Evolutionary conservation across 1,140 invertebrate species (phyloP).

Genomic region (Acarapis woodi): DNA sequence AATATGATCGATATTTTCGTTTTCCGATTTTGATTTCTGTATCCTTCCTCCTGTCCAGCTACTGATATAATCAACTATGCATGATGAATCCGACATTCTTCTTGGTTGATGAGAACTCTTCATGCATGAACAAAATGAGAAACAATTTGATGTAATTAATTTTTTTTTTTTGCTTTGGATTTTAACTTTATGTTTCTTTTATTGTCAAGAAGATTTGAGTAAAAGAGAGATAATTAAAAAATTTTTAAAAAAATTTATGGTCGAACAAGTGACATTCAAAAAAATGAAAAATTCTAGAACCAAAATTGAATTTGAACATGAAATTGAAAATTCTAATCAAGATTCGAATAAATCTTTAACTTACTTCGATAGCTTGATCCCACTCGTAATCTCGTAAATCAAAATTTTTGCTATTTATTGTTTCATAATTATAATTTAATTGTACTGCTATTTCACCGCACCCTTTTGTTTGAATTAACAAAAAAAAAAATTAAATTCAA

Average conservation of each 20-base stretch:
- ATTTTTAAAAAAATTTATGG: neutral
- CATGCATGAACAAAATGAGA: neutral
- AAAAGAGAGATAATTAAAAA: conserved; percentile 1
- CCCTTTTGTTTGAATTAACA: neutral
- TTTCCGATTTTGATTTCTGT: conserved; percentile 55
- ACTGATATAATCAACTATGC: conserved; percentile 60
- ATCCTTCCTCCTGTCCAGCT: conserved; percentile 23
- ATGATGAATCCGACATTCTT: conserved; percentile 67
- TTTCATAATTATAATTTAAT: too few species aligned
- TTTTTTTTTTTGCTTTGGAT: neutral
- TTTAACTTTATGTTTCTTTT: neutral
- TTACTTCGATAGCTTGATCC: too few species aligned
- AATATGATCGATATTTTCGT: conserved; percentile 53
- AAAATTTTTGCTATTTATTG: too few species aligned
- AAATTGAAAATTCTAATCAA: too few species aligned
- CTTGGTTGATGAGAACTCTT: conserved; percentile 17
- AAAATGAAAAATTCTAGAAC: conserved; percentile 15
- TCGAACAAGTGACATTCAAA: conserved; percentile 14
- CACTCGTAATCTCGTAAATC: too few species aligned
- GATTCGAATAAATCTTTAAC: too few species aligned
- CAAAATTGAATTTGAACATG: conserved; percentile 26
- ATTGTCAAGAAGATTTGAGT: neutral
- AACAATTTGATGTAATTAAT: neutral
- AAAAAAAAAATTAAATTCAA: neutral
- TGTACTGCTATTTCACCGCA: too few species aligned